Base-by-base conservation (phyloP, 2,797 vertebrate genomes). In the Amniataba percoides region DNA sequence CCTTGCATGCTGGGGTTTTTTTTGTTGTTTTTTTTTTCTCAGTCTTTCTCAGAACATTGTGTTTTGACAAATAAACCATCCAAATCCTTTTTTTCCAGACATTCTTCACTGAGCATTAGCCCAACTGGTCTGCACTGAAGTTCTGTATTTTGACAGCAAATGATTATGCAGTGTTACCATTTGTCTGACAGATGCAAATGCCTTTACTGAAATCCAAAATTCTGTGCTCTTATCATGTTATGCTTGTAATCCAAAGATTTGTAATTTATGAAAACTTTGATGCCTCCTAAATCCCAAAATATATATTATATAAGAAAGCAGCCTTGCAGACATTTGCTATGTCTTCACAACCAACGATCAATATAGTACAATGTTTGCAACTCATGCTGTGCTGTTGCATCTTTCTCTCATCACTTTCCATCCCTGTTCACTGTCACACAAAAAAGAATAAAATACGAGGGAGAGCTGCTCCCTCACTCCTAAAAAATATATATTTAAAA, bases 31-130 rank as follows among this genome's bases (percentile, higher is more conserved):
- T 65, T 75, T 61, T 68, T 59, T 76, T 82, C 69, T 56, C 62
- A 59, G 57, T 84, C 59, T 81, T 85, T 86, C 71, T 78, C 57
- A 60, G 77, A 88, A 83, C 72, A 62, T 77, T 74, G 74, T 87
- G 76, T 84, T 91, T 89, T 91, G 87, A 90, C 84, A 92, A 83
- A 86, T 86, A 87, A 83, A 85, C 74, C 75, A 58, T 75, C 53
- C 76, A 88, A 86, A 86, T 89, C 82, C 49, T 57, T 80, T 77
- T 76, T 74, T 74, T 66, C 46, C 57, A 80, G 68, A 12, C 71
- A 46, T 81, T 83, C 66, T 86, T 76, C 63, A 70, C 39, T 57
- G 67, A 88, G 83, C 69, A 76, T 82, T 77, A 83, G 74, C 49
- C 77, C 68, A 75, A 69, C 67, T 74, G 78, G 80, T 87, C 79